Base-by-base conservation (phyloP, 2,888 invertebrate genomes). In the Harpagoxenus sublaevis region DNA sequence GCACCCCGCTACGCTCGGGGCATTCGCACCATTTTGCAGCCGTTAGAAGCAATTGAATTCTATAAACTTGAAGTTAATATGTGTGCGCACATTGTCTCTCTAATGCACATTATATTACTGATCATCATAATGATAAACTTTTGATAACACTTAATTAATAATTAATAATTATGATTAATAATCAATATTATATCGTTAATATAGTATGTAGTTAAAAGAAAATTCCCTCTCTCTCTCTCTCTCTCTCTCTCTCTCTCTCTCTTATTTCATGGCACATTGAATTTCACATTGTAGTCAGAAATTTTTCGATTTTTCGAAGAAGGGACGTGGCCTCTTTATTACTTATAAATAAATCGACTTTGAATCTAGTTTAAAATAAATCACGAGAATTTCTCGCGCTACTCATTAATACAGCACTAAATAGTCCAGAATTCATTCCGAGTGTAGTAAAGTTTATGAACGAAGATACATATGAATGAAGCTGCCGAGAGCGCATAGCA, bases 391-490 rank as follows among this genome's bases (percentile, higher is more conserved):
- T 23, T 42, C 15, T 48, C 18, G 3, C 2, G 35, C 23, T 68
- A 65, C 81, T 90, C 73, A 51, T 87, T 63, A 78, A 79, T 28
- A 51, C 39, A 51, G 18, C 39, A 71, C 65, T 53, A 39, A 45
- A 63, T 42, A 18, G 10, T 35, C 35, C 12, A 31, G 10, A n/a
- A 55, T 4, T 55, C 31, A 51, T 88, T 89, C 87, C 62, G 35
- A 70, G 83, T 87, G 89, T 84, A 87, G 65, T 62, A 53, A 86
- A 87, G 53, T 48, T 84, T 75, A 84, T 90, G 89, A 89, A 90
- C 79, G 84, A 85, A 91, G 57, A 82, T 73, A 68, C 35, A 78
- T 75, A 86, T 87, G 79, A 86, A 87, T 88, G 88, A 78, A 70
- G 63, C 28, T 35, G 85, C 74, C 62, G 74, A 48, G 42, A 62